Conservation (phyloP, 92 coral and sea anemone genomes). For the Zoanthus sansibaricus region DNA sequence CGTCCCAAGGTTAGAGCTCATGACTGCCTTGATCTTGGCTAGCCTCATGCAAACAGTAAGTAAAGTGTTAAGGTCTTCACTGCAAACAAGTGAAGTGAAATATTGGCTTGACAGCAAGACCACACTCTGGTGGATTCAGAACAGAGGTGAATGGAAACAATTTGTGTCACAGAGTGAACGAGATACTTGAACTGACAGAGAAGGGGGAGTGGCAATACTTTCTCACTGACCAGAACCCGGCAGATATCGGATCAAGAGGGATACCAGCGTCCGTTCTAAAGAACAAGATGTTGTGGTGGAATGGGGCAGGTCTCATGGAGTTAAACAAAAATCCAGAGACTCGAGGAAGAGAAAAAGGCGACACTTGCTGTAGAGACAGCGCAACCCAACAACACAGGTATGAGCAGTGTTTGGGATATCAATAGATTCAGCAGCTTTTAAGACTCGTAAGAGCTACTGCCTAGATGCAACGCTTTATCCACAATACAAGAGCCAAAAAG, state of each 20-base stretch:
- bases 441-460: constrained; percentile 5
- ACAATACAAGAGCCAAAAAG: background rate
- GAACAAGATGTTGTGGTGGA: constrained; percentile 44
- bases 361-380: background rate
- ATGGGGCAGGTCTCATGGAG: constrained; percentile 3
- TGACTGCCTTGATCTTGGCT: constrained; percentile 46
- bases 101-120: constrained; percentile 64
- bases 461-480: constrained; percentile 13
- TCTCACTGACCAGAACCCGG: constrained; percentile 23
- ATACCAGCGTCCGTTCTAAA: constrained; percentile 4
- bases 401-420: background rate
- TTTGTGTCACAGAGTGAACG: constrained; percentile 57
- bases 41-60: constrained; percentile 22
- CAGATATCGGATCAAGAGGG: too few relatives aligned
- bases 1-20: background rate
- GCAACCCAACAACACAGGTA: too few relatives aligned
- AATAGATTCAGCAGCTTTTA: constrained; percentile 26
- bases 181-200: constrained; percentile 42
- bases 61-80: background rate
- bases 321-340: constrained; percentile 27
- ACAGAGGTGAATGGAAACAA: background rate
- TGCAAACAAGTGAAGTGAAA: constrained; percentile 17
- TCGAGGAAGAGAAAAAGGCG: constrained; percentile 7
- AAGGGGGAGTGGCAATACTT: constrained; percentile 58
- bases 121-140: background rate